These are phyloP conservation scores for Luperina nickerlii DNA, from an alignment of 2,888 invertebrate genomes.

Conservation along the genomic window DNA sequence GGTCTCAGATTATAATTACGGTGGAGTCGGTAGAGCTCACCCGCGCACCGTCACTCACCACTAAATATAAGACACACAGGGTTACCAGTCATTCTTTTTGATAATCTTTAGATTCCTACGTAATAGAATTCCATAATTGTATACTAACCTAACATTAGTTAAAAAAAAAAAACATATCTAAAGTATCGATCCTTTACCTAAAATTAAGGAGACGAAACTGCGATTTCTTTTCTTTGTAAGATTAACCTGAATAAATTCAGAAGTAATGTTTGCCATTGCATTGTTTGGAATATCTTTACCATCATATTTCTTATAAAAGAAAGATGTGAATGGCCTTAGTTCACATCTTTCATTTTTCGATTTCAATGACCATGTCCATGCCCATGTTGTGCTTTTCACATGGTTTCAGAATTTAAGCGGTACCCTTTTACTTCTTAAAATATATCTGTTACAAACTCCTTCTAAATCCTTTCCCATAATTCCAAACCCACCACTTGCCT, in stretches of 20 bases:
- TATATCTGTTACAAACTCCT: not conserved
- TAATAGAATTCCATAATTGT: not conserved
- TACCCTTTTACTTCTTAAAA: not conserved
- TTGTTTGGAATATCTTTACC: not conserved
- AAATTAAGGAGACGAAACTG: not conserved
- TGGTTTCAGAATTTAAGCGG: not conserved
- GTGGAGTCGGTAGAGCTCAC: slow-evolving; percentile 68
- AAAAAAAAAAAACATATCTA: not conserved
- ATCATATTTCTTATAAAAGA: no score
- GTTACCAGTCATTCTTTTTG: slow-evolving; percentile 36
- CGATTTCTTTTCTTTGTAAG: not conserved
- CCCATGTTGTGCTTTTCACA: not conserved
- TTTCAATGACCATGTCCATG: not conserved
- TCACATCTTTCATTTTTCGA: not conserved
- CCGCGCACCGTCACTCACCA: slow-evolving; percentile 86
- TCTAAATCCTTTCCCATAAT: not conserved
- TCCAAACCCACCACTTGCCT: slow-evolving; percentile 8
- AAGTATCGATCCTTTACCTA: not conserved
- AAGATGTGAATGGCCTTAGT: no score
- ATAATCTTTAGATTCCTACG: not conserved
- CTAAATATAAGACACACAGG: slow-evolving; percentile 78
- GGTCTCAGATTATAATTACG: slow-evolving; percentile 86
- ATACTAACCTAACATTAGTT: not conserved
- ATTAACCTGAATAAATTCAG: not conserved
- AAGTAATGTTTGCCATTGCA: no score